Conservation (phyloP, 2,113 vertebrate species). For the Callipepla californica region DNA sequence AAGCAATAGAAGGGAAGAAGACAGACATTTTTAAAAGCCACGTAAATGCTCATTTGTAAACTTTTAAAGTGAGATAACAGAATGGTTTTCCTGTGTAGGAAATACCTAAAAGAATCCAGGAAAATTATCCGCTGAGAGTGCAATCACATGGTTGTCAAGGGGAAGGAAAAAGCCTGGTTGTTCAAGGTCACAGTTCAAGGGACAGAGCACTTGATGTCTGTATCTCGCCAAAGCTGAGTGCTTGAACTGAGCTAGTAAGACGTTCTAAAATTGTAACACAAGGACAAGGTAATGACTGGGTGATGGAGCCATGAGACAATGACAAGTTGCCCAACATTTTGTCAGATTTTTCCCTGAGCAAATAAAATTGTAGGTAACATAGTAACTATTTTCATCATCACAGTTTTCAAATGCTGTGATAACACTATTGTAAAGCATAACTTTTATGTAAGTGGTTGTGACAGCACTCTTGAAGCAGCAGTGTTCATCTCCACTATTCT, state of each 20-base stretch:
- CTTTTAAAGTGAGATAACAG: conserved; percentile 63
- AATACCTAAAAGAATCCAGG: conserved; percentile 73
- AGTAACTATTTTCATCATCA: background rate
- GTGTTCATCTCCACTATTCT: background rate
- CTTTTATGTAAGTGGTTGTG: background rate
- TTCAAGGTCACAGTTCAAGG: conserved; percentile 73
- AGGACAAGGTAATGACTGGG: background rate
- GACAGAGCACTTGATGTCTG: conserved; percentile 49
- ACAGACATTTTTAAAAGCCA: background rate
- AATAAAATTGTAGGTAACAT: background rate
- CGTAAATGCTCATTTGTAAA: conserved; percentile 39
- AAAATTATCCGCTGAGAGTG: conserved; percentile 77
- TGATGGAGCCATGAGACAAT: background rate
- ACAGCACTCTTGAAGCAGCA: background rate
- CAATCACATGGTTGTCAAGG: conserved; percentile 71
- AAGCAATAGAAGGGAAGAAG: conserved; percentile 49
- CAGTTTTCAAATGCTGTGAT: background rate
- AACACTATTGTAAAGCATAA: background rate
- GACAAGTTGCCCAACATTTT: fast-evolving
- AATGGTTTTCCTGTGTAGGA: conserved; percentile 73
- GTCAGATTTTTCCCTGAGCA: background rate
- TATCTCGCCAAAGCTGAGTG: background rate
- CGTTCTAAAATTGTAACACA: background rate
- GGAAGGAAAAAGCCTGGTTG: conserved; percentile 70
- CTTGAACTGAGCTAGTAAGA: background rate